Evolutionary conservation across 1,140 invertebrate species (phyloP).

Genomic region (Anastrepha ludens): DNA sequence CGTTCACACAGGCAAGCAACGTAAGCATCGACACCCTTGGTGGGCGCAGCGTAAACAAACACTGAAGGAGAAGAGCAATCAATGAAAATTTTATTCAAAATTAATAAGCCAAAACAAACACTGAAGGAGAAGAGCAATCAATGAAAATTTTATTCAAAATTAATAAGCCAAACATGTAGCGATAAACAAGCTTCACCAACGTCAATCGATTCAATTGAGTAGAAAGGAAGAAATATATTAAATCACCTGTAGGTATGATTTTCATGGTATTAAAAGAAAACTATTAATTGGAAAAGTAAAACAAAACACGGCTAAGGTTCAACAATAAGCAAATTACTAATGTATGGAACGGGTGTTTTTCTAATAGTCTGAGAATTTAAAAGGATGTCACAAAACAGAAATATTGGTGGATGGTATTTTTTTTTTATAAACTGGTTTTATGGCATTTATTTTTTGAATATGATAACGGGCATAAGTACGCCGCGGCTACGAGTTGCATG

Average conservation of each 20-base stretch:
- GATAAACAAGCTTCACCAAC: slow-evolving; percentile 35
- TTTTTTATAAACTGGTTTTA: too few relatives aligned
- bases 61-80: too few relatives aligned
- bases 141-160: not conserved
- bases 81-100: not conserved
- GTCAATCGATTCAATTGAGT: not conserved
- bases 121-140: too few relatives aligned
- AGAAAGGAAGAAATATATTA: not conserved
- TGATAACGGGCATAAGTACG: too few relatives aligned
- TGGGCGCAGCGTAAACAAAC: not conserved
- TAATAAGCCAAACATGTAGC: slow-evolving; percentile 27
- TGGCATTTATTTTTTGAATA: too few relatives aligned
- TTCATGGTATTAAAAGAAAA: too few relatives aligned
- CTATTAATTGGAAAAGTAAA: not conserved
- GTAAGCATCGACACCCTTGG: not conserved
- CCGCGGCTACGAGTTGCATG: too few relatives aligned
- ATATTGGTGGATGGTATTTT: too few relatives aligned
- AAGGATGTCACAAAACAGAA: too few relatives aligned
- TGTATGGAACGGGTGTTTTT: too few relatives aligned
- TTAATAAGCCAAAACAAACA: slow-evolving; percentile 31
- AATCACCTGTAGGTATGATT: too few relatives aligned
- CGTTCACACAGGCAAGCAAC: not conserved
- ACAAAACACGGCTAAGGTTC: not conserved
- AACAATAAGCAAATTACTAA: not conserved
- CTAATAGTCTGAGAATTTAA: too few relatives aligned